Evolutionary conservation across 2,113 vertebrate genomes (phyloP).

Genomic region (Cromileptes altivelis): DNA sequence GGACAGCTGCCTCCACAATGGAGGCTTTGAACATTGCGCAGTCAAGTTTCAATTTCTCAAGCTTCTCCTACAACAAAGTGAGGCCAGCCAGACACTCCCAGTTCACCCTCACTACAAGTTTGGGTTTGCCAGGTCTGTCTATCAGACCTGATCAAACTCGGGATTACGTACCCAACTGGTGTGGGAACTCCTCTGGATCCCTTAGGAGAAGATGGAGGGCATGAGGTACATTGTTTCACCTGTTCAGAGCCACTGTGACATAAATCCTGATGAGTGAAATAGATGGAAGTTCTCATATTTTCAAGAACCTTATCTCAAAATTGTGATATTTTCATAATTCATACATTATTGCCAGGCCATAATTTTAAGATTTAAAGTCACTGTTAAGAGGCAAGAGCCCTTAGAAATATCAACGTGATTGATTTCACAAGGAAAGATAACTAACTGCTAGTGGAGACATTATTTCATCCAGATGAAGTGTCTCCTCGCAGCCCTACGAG

Average conservation of each 20-base stretch:
- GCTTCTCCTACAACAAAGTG: background rate
- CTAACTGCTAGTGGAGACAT: background rate
- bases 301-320: background rate
- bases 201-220: background rate
- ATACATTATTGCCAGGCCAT: background rate
- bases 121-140: background rate
- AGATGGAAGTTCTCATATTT: background rate
- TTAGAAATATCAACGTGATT: too few species aligned
- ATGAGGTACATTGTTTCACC: too few species aligned
- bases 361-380: background rate
- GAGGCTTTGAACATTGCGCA: slow-evolving; percentile 5
- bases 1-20: slow-evolving; percentile 11
- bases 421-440: too few species aligned
- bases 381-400: background rate
- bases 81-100: background rate
- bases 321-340: background rate
- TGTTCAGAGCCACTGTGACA: background rate
- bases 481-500: background rate
- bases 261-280: background rate
- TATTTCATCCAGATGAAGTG: background rate
- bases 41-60: background rate
- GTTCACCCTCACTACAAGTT: background rate
- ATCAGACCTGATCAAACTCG: background rate
- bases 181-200: background rate
- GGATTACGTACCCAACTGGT: background rate